Evolutionary conservation across 2,888 invertebrate genomes (phyloP), one percentile per base, ranked within the genome.

Genomic region (Rhaphigaster nebulosa): DNA sequence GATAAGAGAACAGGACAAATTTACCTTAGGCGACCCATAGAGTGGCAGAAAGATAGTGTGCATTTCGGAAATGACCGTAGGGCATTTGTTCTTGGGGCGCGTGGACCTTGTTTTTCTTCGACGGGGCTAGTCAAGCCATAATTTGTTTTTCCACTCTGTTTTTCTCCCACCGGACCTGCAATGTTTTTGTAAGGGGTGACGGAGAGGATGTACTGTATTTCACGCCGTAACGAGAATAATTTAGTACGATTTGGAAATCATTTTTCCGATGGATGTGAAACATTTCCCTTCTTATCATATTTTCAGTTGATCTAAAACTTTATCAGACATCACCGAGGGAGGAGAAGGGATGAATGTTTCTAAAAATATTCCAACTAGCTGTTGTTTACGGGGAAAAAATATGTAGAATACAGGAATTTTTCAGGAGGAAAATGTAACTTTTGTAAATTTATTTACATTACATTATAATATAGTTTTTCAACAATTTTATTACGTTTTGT

Each of bases 51-150:
- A 50, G 84, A 84, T 84, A 84, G 84, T 45, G 20, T 84, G 45
- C 84, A 84, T 84, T 84, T 41, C 45, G 84, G 45, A 84, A 84
- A 84, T 84, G 45, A 45, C 84, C 38, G n/a, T 34, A n/a, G 45
- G 45, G 45, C 84, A 84, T 84, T 84, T 84, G 84, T 84, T 50
- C 84, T 45, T 50, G 45, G 26, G 84, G 45, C 84, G 84, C n/a
- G 45, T 50, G 84, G 84, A 45, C 84, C 84, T 84, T 84, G 84
- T 84, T 84, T 84, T 84, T 84, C 84, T 84, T 50, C 84, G 3
- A 38, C 84, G 26, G 41, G 45, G n/a, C 70, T 38, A 38, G 70
- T 70, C 70, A 70, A 70, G 45, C 84, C 10, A 84, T 84, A 84
- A 84, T 84, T 84, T 50, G 84, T 84, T 84, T 84, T 84, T 50